phyloP scores from a whole-genome alignment of 2,888 invertebrate species.

The Agrochola lota region DNA sequence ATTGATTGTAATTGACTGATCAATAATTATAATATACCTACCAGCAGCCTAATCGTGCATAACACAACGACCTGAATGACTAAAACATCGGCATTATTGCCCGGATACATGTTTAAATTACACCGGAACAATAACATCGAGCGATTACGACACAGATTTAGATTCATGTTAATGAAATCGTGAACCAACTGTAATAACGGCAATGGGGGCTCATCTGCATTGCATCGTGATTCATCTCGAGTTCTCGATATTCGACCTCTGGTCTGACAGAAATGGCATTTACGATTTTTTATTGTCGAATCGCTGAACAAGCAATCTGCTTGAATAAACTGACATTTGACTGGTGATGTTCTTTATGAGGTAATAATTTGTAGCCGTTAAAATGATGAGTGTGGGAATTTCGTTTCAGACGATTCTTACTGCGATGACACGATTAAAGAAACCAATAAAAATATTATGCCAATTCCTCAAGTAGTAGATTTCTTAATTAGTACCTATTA shows the following conservation, averaged over 20 bases:
- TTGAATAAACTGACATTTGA: conserved; percentile 59
- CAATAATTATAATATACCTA: conserved; percentile 7
- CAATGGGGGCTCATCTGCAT: conserved; percentile 43
- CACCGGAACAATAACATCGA: conserved; percentile 55
- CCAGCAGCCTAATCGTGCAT: conserved; percentile 3
- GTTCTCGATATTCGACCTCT: conserved; percentile 42
- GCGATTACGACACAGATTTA: conserved; percentile 36
- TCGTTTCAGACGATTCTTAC: conserved; percentile 28
- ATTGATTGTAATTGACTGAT: background rate
- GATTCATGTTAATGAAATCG: conserved; percentile 61
- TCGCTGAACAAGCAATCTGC: conserved; percentile 45
- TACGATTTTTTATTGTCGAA: conserved; percentile 58
- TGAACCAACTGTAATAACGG: conserved; percentile 41
- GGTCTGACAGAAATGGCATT: conserved; percentile 58
- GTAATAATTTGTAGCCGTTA: conserved; percentile 42
- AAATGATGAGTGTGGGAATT: conserved; percentile 62
- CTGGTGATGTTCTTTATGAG: conserved; percentile 47
- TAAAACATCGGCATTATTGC: conserved; percentile 34
- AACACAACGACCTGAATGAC: conserved; percentile 14
- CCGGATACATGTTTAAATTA: conserved; percentile 59
- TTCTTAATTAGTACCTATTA: background rate
- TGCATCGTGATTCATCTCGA: conserved; percentile 57
- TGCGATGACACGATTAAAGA: conserved; percentile 28
- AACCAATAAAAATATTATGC: conserved; percentile 16
- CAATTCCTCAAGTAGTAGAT: background rate